Percentiles rank a stretch among this genome's conserved stretches.
phyloP scores from a whole-genome alignment of 1,140 invertebrate genomes.

The Episyrphus balteatus region DNA sequence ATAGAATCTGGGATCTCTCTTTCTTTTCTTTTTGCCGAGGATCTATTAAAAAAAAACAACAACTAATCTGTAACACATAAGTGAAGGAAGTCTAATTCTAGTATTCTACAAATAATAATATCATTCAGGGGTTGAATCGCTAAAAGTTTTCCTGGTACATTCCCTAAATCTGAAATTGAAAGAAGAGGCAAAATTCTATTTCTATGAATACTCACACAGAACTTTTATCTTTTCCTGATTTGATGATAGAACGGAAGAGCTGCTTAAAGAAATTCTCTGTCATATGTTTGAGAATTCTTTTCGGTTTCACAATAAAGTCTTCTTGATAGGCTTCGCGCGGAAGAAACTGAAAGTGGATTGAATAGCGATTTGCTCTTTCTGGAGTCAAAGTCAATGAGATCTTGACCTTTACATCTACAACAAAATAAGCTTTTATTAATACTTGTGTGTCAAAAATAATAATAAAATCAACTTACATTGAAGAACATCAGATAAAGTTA shows the following conservation, averaged over 20 bases:
- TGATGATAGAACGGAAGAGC: slow-evolving; percentile 47
- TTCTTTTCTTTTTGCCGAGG: no score
- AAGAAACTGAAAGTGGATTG: slow-evolving; percentile 59
- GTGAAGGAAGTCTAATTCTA: no score
- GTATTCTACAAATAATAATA: no score
- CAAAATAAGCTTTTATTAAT: neutral
- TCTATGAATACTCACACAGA: slow-evolving; percentile 24
- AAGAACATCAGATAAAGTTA: slow-evolving; percentile 66
- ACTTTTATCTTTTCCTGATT: slow-evolving; percentile 36
- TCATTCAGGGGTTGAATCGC: no score
- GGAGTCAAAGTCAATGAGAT: slow-evolving; percentile 47
- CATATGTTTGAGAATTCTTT: slow-evolving; percentile 55
- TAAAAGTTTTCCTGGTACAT: no score
- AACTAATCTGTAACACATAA: no score
- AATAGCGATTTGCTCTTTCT: slow-evolving; percentile 43
- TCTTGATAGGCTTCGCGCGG: slow-evolving; percentile 58
- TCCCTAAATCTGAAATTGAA: no score
- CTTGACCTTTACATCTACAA: slow-evolving; percentile 45
- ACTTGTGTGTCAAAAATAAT: neutral
- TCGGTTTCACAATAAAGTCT: slow-evolving; percentile 57
- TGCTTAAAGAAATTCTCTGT: slow-evolving; percentile 51
- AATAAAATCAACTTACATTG: slow-evolving; percentile 41
- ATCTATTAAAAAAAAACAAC: no score
- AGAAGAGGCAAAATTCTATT: neutral
- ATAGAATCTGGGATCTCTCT: no score